phyloP scores from a whole-genome alignment of 2,797 vertebrate genomes.

The Kryptopterus vitreolus region DNA sequence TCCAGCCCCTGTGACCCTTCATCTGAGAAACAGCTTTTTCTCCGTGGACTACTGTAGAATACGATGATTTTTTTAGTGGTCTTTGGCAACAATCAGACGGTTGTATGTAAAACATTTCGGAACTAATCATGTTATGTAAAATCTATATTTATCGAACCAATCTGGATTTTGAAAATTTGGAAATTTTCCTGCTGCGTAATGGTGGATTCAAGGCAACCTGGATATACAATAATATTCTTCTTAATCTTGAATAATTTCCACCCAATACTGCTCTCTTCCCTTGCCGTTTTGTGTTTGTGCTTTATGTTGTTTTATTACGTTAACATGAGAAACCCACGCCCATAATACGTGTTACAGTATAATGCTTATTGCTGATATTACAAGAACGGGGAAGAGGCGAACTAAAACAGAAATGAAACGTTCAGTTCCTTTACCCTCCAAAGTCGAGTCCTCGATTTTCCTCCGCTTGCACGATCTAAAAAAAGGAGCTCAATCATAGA shows the following conservation, averaged over 20 bases:
- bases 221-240: not conserved
- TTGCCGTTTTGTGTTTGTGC: not conserved
- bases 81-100: not conserved
- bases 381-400: conserved; percentile 22
- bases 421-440: conserved; percentile 57
- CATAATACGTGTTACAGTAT: conserved; percentile 32
- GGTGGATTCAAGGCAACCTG: not conserved
- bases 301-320: conserved; percentile 15
- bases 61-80: conserved; percentile 25
- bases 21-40: conserved; percentile 39
- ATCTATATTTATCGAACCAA: not conserved
- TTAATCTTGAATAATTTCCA: conserved; percentile 12
- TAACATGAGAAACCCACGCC: conserved; percentile 18
- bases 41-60: conserved; percentile 26
- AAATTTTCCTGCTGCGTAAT: conserved; percentile 3
- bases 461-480: conserved; percentile 71
- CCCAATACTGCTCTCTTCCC: not conserved
- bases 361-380: conserved; percentile 41
- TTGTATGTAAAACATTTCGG: not conserved
- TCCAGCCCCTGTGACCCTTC: conserved; percentile 46
- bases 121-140: not conserved
- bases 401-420: conserved; percentile 54
- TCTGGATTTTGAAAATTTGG: conserved; percentile 1
- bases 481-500: conserved; percentile 79
- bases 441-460: conserved; percentile 80